Base-by-base conservation (phyloP, 2,888 invertebrate genomes). In the Frankliniella intonsa region DNA sequence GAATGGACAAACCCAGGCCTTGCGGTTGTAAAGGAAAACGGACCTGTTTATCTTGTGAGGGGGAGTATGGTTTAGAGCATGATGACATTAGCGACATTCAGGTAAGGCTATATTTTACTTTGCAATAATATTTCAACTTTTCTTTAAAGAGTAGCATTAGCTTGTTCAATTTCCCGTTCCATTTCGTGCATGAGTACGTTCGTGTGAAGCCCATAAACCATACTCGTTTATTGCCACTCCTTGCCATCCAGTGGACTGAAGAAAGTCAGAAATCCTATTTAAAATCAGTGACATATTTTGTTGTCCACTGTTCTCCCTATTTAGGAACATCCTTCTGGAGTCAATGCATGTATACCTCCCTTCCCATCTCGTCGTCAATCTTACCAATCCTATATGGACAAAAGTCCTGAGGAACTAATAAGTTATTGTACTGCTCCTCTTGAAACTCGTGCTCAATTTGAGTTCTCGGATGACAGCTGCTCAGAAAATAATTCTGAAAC, bases 21-120 rank as follows among this genome's bases (percentile, higher is more conserved):
- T 98, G 98, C 88, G 97, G 97, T 76, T 98, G 98, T 87, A 98
- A 98, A 90, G 96, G 97, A 3, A 93, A 94, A 84, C 90, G 98
- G 85, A 95, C 96, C 2, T 98, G 98, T 87, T 90, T 96, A 38
- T 88, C 94, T 83, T 98, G 98, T 88, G 96, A 97, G 89, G 89
- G 91, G 80, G 90, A 93, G 84, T 92, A 88, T 84, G 89, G 90
- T 19, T 90, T 91, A 84, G 86, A 84, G 12, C 90, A 88, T 86
- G 88, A 87, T 7, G 86, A 88, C 81, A 84, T 88, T 81, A 84
- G 84, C 27, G 84, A 85, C 55, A 84, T 88, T 81, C 86, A 88
- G 80, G 80, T 51, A 50, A 27, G 49, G 14, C 25, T 80, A 82
- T 19, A 55, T 76, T 80, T 69, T 50, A 51, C 62, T 82, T 82